These are phyloP conservation scores for Aradophagus sp. DNA, from an alignment of 1,140 invertebrate genomes.

Conservation along the genomic window DNA sequence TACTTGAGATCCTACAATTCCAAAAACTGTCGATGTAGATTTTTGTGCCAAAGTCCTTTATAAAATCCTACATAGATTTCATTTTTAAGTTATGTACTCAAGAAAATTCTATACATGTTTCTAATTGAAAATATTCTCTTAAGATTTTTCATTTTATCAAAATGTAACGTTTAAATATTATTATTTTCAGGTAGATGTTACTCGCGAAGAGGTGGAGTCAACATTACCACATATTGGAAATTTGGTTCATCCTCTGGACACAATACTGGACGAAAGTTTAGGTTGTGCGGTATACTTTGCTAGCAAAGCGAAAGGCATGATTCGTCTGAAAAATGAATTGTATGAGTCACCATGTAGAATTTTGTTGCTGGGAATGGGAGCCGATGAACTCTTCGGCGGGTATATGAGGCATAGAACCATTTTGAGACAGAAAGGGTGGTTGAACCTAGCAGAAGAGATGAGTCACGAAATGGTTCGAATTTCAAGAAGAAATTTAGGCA, in stretches of 20 bases:
- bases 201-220: conserved; percentile 79
- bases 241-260: conserved; percentile 87
- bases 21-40: too few relatives aligned
- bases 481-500: conserved; percentile 91
- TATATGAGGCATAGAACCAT: conserved; percentile 90
- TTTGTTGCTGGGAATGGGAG: conserved; percentile 93
- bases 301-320: conserved; percentile 80
- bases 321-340: conserved; percentile 61
- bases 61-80: too few relatives aligned
- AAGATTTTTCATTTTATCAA: too few relatives aligned
- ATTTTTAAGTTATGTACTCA: too few relatives aligned
- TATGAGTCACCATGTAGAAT: conserved; percentile 82
- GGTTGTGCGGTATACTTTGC: conserved; percentile 98
- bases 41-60: too few relatives aligned
- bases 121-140: too few relatives aligned
- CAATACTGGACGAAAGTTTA: conserved; percentile 96
- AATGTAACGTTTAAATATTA: too few relatives aligned
- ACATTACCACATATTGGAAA: conserved; percentile 77
- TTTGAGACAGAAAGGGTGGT: conserved; percentile 81
- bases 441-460: conserved; percentile 81
- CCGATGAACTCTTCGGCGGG: conserved; percentile 97
- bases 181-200: conserved; percentile 83
- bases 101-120: too few relatives aligned
- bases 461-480: conserved; percentile 88
- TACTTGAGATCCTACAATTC: too few relatives aligned